Evolutionary conservation across 2,888 invertebrate genomes (phyloP).

Genomic region (Candidula unifasciata): DNA sequence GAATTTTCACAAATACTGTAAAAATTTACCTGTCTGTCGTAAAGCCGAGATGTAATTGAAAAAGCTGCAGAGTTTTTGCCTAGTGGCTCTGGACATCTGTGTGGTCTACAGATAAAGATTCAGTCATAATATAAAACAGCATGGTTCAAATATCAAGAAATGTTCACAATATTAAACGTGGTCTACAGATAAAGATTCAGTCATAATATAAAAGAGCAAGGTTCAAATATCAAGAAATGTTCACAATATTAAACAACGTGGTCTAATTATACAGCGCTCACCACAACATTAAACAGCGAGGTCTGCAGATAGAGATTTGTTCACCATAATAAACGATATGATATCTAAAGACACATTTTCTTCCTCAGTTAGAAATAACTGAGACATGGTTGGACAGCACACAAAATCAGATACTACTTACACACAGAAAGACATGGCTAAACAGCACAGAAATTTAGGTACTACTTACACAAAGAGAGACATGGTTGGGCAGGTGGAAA

Average conservation of each 20-base stretch:
- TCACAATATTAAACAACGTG: no score
- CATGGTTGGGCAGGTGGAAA: constrained; percentile 97
- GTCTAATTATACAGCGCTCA: no score
- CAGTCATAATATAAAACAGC: not conserved
- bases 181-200: not conserved
- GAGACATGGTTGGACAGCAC: constrained; percentile 93
- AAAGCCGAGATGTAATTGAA: constrained; percentile 85
- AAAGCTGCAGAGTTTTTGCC: constrained; percentile 83
- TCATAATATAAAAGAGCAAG: no score
- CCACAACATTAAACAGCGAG: no score
- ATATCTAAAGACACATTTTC: no score
- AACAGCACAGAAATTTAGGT: no score
- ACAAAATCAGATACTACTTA: no score
- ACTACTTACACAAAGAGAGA: constrained; percentile 88
- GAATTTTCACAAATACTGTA: not conserved
- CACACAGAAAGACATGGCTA: constrained; percentile 91
- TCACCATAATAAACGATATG: no score
- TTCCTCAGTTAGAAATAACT: constrained; percentile 85
- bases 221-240: no score
- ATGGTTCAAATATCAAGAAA: no score
- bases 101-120: constrained; percentile 83
- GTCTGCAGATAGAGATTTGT: no score
- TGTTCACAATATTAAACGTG: no score
- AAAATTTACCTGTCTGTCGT: constrained; percentile 79
- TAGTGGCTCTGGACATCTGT: constrained; percentile 94